Evolutionary conservation across 2,888 invertebrate genomes (phyloP).

Genomic region (Parnassius glacialis): DNA sequence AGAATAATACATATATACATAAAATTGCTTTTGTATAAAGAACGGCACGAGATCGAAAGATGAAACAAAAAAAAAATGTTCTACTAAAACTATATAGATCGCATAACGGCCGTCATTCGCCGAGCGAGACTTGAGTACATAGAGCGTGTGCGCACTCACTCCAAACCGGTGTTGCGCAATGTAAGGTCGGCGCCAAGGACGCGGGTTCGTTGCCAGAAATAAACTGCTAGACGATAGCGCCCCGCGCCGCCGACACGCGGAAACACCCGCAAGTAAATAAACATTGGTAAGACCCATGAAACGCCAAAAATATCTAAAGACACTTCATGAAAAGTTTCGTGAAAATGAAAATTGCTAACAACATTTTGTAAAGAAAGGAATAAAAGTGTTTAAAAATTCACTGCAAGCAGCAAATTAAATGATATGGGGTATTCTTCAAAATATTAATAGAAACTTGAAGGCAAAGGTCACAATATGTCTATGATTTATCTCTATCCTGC

Average conservation of each 20-base stretch:
- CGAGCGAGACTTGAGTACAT: slow-evolving; percentile 26
- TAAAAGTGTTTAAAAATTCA: no score
- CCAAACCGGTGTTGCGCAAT: slow-evolving; percentile 79
- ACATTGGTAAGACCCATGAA: slow-evolving; percentile 12
- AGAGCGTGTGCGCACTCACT: slow-evolving; percentile 62
- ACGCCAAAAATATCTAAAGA: neutral
- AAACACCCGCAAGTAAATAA: slow-evolving; percentile 21
- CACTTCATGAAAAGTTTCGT: no score
- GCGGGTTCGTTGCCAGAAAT: slow-evolving; percentile 78
- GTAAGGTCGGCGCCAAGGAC: slow-evolving; percentile 79
- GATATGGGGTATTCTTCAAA: no score
- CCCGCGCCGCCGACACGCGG: slow-evolving; percentile 26
- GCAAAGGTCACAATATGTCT: no score
- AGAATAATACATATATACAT: no score
- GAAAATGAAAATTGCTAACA: no score
- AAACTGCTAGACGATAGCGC: slow-evolving; percentile 52
- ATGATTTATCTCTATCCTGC: no score
- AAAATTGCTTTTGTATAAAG: neutral
- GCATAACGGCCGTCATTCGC: slow-evolving; percentile 3
- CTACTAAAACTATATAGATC: slow-evolving; percentile 3
- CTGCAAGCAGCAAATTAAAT: no score
- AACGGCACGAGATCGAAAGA: neutral
- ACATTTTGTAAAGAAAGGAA: no score
- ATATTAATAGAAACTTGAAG: no score
- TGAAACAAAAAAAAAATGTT: slow-evolving; percentile 3